phyloP scores from a whole-genome alignment of 2,888 invertebrate genomes.

The Machimus atricapillus region DNA sequence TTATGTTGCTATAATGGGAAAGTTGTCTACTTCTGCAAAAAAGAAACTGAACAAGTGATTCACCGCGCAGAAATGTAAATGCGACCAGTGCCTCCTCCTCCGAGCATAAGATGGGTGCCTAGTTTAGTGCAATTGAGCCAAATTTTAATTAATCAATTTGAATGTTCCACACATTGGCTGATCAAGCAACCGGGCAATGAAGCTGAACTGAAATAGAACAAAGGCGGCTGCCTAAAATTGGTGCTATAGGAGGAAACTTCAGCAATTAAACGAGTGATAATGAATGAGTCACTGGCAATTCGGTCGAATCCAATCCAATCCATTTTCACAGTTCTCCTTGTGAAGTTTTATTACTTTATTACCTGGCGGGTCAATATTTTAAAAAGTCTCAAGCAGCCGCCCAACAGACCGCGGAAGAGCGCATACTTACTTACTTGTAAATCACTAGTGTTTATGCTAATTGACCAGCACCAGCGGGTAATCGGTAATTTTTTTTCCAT shows the following conservation, averaged over 20 bases:
- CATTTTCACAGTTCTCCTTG: neutral
- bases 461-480: neutral
- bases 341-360: neutral
- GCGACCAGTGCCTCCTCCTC: neutral
- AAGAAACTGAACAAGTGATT: neutral
- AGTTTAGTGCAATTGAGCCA: neutral
- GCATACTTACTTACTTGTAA: neutral
- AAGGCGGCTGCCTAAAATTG: neutral
- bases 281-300: neutral
- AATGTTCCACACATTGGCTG: neutral
- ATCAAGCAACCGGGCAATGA: neutral
- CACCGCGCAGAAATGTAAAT: neutral
- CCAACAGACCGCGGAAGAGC: neutral
- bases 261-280: neutral
- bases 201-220: neutral
- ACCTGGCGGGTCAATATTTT: neutral
- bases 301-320: neutral
- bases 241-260: neutral
- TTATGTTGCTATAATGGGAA: neutral
- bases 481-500: neutral
- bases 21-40: neutral
- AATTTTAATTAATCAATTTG: neutral
- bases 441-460: neutral
- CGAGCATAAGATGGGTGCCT: neutral
- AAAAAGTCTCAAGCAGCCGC: neutral